Evolutionary conservation across 2,113 vertebrate species (phyloP), one percentile per base, ranked within the genome.

Genomic region (Agapornis roseicollis): DNA sequence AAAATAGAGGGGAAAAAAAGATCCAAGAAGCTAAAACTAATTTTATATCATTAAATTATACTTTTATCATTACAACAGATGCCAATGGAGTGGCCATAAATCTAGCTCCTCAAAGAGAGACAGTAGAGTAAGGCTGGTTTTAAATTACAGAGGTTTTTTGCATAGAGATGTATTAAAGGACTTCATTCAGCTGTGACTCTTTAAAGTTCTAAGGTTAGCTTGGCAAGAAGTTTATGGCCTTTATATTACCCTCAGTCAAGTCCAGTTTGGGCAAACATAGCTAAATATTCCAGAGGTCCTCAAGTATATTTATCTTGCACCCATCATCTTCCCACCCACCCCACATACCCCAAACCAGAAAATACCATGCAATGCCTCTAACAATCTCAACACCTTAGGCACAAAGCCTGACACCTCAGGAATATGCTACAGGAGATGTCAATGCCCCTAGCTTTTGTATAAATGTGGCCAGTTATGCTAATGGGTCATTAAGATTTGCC

Each of bases 241-340:
- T 63, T 15, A 9, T 18, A 15, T 33, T 7, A 41, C 16, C 25
- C 31, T 29, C 33, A 29, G 42, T 55, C 4, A 50, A 79, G 22
- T 5, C 20, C n/a, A 68, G 10, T 14, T 31, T 0, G 35, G 27
- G 13, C 42, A 78, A 80, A 61, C 44, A 55, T 39, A 80, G 22
- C 7, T 18, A 9, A 31, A 27, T 12, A 52, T 11, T 72, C n/a
- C 42, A 11, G 18, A 73, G 7, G 4, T 76, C 8, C 10, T 37
- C 12, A 35, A 9, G 11, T 5, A 29, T 0, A 11, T 8, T 22
- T 46, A 14, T 65, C 39, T 49, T n/a, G 2, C 24, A 19, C 1
- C 6, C 7, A 88, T 85, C 56, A 55, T 24, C 47, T 73, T 69
- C 5, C 28, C 10, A 71, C 28, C 17, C 63, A 70, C 20, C 24